Base-by-base conservation (phyloP, 2,113 vertebrate genomes). In the Probosciger aterrimus region DNA sequence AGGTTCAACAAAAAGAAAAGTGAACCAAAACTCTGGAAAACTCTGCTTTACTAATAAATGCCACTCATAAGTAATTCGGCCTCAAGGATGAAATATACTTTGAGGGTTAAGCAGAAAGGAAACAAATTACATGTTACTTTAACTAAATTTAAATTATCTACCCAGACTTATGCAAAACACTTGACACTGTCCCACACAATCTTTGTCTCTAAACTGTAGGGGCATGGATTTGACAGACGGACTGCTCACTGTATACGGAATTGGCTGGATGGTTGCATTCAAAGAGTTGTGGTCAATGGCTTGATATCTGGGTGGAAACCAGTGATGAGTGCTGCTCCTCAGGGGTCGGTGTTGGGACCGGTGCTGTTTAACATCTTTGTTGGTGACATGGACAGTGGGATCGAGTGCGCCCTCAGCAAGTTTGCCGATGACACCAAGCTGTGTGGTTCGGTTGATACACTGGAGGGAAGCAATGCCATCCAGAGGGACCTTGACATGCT, bases 91-190 rank as follows among this genome's bases (percentile, higher is more conserved):
- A 95, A 88, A 92, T 63, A 92, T 8, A 18, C 87, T 94, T 96
- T 62, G 73, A 96, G 88, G 67, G 63, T 80, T 94, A 94, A 95
- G 96, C 70, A 96, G 93, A 95, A 83, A 92, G 59, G 37, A 73
- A 81, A 82, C 73, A 50, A 93, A 79, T 90, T 75, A 93, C 84
- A 93, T 92, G 85, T 93, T 92, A 81, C 74, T 85, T 94, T 94
- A 92, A 97, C 88, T 93, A 88, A 95, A 59, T 59, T 59, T 59
- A 59, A 59, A 35, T 7, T 2, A 35, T 35, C 14, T 59, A 35
- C 33, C 33, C 16, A 14, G 57, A 59, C 57, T 35, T 35, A 35
- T 16, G 22, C 57, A 59, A 59, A 35, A 35, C n/a, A 16, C 22
- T 59, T 59, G 57, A 14, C 57, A n/a, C 14, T 35, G 57, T 35